A percentile compares a stretch with the other conserved stretches of the same genome.
Conservation (phyloP, 2,888 invertebrate genomes). For the Sericinus montela region DNA sequence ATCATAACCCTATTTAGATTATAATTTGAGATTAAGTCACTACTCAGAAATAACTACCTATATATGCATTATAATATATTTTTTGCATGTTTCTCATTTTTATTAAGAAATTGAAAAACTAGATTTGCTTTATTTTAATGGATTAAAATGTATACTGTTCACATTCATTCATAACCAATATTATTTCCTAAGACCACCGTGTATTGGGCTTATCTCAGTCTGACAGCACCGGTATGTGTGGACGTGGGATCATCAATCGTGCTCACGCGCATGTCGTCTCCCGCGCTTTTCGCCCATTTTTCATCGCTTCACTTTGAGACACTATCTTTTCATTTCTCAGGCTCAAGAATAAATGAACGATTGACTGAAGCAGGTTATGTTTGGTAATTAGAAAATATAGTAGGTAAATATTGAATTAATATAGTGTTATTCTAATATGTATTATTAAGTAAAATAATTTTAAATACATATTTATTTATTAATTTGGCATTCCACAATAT, state of each 20-base stretch:
- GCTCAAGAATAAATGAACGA: conserved; percentile 30
- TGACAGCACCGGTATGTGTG: conserved; percentile 31
- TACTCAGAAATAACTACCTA: too few species aligned
- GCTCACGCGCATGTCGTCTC: conserved; percentile 36
- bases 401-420: too few species aligned
- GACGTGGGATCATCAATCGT: conserved; percentile 56
- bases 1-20: too few species aligned
- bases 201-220: conserved; percentile 37
- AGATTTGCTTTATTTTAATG: conserved; percentile 27
- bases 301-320: conserved; percentile 34
- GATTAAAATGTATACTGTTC: conserved; percentile 20
- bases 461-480: too few species aligned
- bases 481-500: too few species aligned
- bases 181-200: conserved; percentile 49
- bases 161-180: conserved; percentile 42
- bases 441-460: too few species aligned
- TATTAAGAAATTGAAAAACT: too few species aligned
- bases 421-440: too few species aligned
- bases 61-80: too few species aligned
- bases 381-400: conserved; percentile 23
- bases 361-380: conserved; percentile 32
- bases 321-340: conserved; percentile 30
- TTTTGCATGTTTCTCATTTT: too few species aligned
- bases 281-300: conserved; percentile 42
- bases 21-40: too few species aligned